Percentiles rank a stretch among this genome's conserved stretches.
phyloP scores from a whole-genome alignment of 2,888 invertebrate genomes.

The Pemphredon lugubris region DNA sequence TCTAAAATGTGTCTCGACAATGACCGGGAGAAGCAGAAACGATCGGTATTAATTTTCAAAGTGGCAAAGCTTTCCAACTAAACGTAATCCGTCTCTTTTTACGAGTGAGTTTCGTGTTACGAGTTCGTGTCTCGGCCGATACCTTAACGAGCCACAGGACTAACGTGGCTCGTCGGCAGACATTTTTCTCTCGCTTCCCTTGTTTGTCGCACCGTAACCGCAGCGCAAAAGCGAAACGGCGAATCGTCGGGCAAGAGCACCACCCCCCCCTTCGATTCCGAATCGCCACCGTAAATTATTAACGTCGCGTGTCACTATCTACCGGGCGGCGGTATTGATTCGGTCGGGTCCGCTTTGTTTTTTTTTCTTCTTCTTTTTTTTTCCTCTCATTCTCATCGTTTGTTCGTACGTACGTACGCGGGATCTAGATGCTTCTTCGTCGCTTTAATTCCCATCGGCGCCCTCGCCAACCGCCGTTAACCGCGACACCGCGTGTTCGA shows the following conservation, averaged over 20 bases:
- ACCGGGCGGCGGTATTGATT: slow-evolving; percentile 37
- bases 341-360: slow-evolving; percentile 19
- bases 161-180: neutral
- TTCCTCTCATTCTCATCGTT: slow-evolving; percentile 12
- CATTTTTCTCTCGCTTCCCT: slow-evolving; percentile 24
- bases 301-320: slow-evolving; percentile 67
- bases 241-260: slow-evolving; percentile 34
- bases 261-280: slow-evolving; percentile 40
- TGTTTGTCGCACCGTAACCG: slow-evolving; percentile 18
- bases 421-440: slow-evolving; percentile 37
- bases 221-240: slow-evolving; percentile 39
- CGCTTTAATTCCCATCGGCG: slow-evolving; percentile 44
- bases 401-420: slow-evolving; percentile 19
- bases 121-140: slow-evolving; percentile 39
- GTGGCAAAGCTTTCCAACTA: neutral
- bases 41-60: no score
- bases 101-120: slow-evolving; percentile 22
- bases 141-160: slow-evolving; percentile 42
- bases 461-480: no score
- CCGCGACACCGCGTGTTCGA: slow-evolving; percentile 18
- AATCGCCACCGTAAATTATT: slow-evolving; percentile 65
- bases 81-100: slow-evolving; percentile 2
- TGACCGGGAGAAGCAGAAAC: no score
- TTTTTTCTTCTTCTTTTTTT: slow-evolving; percentile 15
- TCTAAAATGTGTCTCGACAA: no score